These are phyloP conservation scores for Drosophila pseudotakahashii DNA, from an alignment of 2,888 invertebrate genomes.

Conservation along the genomic window DNA sequence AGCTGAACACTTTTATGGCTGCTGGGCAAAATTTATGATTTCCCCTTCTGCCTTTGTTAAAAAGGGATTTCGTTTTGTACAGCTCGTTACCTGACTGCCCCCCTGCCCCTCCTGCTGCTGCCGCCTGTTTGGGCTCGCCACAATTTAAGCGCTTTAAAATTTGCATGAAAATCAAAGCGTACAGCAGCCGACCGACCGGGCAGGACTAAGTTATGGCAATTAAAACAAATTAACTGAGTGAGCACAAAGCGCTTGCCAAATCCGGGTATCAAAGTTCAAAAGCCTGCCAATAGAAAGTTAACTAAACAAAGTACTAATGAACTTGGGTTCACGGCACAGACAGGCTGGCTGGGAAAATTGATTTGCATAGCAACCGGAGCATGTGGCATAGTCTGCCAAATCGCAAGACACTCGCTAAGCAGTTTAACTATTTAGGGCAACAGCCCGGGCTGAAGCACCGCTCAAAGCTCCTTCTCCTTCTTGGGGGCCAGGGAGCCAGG, in stretches of 20 bases:
- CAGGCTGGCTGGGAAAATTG: constrained; percentile 55
- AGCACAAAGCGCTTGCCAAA: constrained; percentile 52
- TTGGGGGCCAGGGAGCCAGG: too few species aligned
- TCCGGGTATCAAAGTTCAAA: constrained; percentile 75
- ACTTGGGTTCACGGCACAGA: constrained; percentile 45
- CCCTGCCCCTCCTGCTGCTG: background rate
- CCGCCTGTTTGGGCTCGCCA: constrained; percentile 1
- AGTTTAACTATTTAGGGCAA: constrained; percentile 75
- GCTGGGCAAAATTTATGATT: constrained; percentile 75
- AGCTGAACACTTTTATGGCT: constrained; percentile 72
- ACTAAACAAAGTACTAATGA: constrained; percentile 72
- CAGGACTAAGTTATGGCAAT: constrained; percentile 69
- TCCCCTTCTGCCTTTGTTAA: constrained; percentile 70
- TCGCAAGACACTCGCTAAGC: constrained; percentile 69
- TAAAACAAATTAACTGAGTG: constrained; percentile 68
- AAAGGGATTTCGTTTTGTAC: constrained; percentile 73
- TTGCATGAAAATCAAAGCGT: constrained; percentile 58
- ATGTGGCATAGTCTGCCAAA: constrained; percentile 43
- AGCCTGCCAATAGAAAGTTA: constrained; percentile 62
- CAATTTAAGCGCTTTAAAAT: constrained; percentile 67
- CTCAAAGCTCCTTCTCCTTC: constrained; percentile 4
- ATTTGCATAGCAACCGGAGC: constrained; percentile 74
- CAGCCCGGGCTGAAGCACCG: constrained; percentile 15
- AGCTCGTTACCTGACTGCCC: constrained; percentile 49
- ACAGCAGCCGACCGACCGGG: constrained; percentile 14